Conservation (phyloP, 1,140 invertebrate species). For the Druon quercuslanigerum region DNA sequence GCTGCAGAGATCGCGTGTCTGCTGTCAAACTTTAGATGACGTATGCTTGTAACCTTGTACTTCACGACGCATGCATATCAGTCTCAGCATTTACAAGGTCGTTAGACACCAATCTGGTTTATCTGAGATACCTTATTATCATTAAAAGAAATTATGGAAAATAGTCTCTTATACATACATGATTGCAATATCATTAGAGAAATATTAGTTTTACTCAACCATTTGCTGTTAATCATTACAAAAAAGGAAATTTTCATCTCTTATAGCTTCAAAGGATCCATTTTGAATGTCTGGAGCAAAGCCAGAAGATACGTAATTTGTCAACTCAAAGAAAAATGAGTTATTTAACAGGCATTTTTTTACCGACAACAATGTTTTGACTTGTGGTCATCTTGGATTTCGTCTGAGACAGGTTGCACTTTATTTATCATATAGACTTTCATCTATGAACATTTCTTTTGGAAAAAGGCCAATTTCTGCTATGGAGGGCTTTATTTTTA, state of each 20-base stretch:
- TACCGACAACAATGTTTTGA: conserved; percentile 42
- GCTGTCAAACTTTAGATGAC: too few relatives aligned
- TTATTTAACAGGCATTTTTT: background rate
- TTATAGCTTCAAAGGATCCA: background rate
- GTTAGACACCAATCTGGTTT: too few relatives aligned
- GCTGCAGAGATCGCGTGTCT: too few relatives aligned
- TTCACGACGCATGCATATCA: too few relatives aligned
- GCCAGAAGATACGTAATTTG: background rate
- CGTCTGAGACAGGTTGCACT: background rate
- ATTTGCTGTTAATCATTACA: background rate
- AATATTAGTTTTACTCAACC: background rate
- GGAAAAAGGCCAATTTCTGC: conserved; percentile 55
- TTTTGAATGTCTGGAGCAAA: background rate
- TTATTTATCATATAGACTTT: conserved; percentile 36
- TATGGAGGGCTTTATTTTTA: conserved; percentile 57
- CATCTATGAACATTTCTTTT: conserved; percentile 50
- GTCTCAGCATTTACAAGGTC: too few relatives aligned
- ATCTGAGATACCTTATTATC: too few relatives aligned
- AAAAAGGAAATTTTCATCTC: background rate
- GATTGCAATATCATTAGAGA: too few relatives aligned
- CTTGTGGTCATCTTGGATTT: conserved; percentile 2
- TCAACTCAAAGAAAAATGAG: background rate
- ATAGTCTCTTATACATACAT: too few relatives aligned
- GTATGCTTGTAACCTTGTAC: too few relatives aligned
- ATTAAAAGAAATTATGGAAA: too few relatives aligned